Conservation (phyloP, 2,888 invertebrate genomes). For the Microdon myrmicae region DNA sequence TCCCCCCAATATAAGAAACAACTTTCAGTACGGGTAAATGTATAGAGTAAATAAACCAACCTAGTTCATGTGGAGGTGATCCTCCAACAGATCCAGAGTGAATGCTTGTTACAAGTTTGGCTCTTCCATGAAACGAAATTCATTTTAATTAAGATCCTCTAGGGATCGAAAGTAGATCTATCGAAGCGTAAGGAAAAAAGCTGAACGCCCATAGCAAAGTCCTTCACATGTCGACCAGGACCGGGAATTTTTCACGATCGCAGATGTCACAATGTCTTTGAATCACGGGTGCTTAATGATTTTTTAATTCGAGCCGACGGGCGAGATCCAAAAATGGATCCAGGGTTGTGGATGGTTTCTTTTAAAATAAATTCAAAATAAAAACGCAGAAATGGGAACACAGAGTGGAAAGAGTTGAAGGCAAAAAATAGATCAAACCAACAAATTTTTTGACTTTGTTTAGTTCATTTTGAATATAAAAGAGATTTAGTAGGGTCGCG, state of each 20-base stretch:
- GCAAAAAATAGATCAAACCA: too few species aligned
- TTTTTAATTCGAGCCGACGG: constrained; percentile 45
- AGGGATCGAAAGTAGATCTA: not conserved
- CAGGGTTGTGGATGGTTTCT: constrained; percentile 49
- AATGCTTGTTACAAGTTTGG: constrained; percentile 19
- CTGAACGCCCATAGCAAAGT: constrained; percentile 8
- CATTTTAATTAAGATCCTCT: constrained; percentile 39
- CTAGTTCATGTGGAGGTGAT: too few species aligned
- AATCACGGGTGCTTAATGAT: constrained; percentile 39
- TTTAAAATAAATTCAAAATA: constrained; percentile 30
- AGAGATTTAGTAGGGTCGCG: too few species aligned
- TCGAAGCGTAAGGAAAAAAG: not conserved
- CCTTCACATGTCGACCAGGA: constrained; percentile 33
- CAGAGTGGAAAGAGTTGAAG: not conserved
- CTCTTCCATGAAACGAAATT: constrained; percentile 19
- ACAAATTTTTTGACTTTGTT: too few species aligned
- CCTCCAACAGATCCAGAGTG: too few species aligned
- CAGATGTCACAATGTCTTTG: constrained; percentile 34
- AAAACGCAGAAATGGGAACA: constrained; percentile 5
- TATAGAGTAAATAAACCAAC: too few species aligned
- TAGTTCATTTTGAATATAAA: too few species aligned
- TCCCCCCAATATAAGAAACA: too few species aligned
- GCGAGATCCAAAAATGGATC: constrained; percentile 38
- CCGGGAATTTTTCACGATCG: constrained; percentile 5
- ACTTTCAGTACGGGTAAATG: too few species aligned